These are phyloP conservation scores for Protaetia brevitarsis DNA, from an alignment of 1,140 invertebrate genomes.

Conservation along the genomic window DNA sequence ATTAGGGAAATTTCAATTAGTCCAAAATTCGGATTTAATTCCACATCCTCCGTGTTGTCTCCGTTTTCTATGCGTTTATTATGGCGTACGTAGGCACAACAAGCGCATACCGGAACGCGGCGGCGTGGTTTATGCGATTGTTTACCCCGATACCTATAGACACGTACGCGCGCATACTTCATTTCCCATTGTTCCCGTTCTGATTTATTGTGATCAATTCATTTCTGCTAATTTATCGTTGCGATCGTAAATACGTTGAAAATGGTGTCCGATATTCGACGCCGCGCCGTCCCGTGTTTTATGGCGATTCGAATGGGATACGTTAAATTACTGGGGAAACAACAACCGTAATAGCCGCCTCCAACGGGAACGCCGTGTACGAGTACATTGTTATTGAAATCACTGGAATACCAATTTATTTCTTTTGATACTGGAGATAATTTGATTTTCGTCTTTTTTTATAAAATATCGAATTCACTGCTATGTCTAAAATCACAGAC, in stretches of 20 bases:
- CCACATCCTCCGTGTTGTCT: not conserved
- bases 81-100: no score
- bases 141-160: not conserved
- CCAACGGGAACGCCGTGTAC: not conserved
- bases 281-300: not conserved
- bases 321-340: conserved; percentile 16
- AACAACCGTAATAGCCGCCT: not conserved
- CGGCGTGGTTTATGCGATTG: no score
- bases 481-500: no score
- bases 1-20: conserved; percentile 44
- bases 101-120: not conserved
- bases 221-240: conserved; percentile 17
- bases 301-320: conserved; percentile 12
- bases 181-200: not conserved
- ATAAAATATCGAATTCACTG: no score
- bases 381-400: no score
- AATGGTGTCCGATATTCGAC: not conserved
- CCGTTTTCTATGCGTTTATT: no score
- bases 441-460: no score
- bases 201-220: conserved; percentile 20
- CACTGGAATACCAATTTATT: no score
- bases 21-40: conserved; percentile 29
- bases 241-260: conserved; percentile 14
- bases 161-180: not conserved
- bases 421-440: no score